phyloP scores from a whole-genome alignment of 92 coral and sea anemone species.

The Parazoanthus darwini region DNA sequence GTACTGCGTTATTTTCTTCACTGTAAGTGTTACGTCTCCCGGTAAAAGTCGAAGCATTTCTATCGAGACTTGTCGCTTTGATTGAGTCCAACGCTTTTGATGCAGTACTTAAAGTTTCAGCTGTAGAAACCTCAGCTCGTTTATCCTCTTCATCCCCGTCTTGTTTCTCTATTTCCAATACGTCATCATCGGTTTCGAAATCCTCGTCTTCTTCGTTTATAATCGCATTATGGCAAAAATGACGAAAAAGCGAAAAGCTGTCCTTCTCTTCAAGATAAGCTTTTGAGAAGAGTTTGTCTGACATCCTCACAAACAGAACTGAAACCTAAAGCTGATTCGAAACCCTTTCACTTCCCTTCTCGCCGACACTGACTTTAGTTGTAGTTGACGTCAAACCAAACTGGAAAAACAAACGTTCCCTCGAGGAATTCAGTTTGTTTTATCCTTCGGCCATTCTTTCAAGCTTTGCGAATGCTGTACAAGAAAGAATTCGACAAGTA shows the following conservation, averaged over 20 bases:
- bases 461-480: background rate
- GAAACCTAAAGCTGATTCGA: background rate
- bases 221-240: conserved; percentile 39
- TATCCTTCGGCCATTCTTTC: background rate
- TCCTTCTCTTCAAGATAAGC: background rate
- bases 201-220: conserved; percentile 41
- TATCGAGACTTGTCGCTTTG: background rate
- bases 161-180: background rate
- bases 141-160: background rate
- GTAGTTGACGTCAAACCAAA: background rate
- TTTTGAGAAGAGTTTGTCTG: background rate
- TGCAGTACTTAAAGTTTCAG: background rate
- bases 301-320: conserved; percentile 2
- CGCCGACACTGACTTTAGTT: too few species aligned
- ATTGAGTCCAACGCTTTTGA: background rate
- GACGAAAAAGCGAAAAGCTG: conserved; percentile 30
- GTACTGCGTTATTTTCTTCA: background rate
- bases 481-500: conserved; percentile 28
- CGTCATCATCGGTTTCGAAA: conserved; percentile 2
- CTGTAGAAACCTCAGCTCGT: background rate
- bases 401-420: background rate
- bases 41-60: background rate
- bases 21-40: background rate
- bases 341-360: background rate
- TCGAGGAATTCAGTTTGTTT: background rate